Evolutionary conservation across 1,140 invertebrate species (phyloP), one percentile per base, ranked within the genome.

Genomic region (Campoletis sonorensis): DNA sequence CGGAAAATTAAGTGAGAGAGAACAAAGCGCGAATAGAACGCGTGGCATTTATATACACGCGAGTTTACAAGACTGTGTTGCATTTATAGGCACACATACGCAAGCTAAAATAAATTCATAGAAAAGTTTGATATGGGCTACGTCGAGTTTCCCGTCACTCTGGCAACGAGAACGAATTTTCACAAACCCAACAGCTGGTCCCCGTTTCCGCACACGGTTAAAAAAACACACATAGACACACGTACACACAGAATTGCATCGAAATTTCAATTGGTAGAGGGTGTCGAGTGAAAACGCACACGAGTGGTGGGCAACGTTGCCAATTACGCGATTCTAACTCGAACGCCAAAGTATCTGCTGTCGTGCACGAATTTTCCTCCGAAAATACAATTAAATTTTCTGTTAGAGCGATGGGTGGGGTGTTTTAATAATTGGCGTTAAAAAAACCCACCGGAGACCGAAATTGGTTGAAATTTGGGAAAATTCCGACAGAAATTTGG

Each of bases 311-410:
- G 21, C 61, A 70, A 71, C 64, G 70, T 71, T 71, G 37, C 64
- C 78, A 79, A 79, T 79, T 79, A 79, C 78, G 67, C 67, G 37
- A 49, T 79, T 64, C 21, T 27, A 79, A 79, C 78, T 79, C 26
- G 21, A 79, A 51, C 78, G 70, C 68, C 40, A 45, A 21, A 21
- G n/a, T 64, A 64, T 27, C 61, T 7, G 61, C 58, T 8, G 16
- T 61, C 21, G 58, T n/a, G 58, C 16, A 61, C n/a, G n/a, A 16
- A 61, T 61, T 61, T 61, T 23, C 21, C 4, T n/a, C 10, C 21
- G 23, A 64, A 64, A 64, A 64, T 26, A 27, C 61, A 13, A 2
- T 21, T 10, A 0, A 11, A 64, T 64, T 26, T 64, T 21, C 30
- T 64, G 58, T n/a, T 7, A 21, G 4, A 18, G 51, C 51, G 51